These are phyloP conservation scores for Limanda limanda DNA, from an alignment of 2,113 vertebrate genomes.

Conservation along the genomic window DNA sequence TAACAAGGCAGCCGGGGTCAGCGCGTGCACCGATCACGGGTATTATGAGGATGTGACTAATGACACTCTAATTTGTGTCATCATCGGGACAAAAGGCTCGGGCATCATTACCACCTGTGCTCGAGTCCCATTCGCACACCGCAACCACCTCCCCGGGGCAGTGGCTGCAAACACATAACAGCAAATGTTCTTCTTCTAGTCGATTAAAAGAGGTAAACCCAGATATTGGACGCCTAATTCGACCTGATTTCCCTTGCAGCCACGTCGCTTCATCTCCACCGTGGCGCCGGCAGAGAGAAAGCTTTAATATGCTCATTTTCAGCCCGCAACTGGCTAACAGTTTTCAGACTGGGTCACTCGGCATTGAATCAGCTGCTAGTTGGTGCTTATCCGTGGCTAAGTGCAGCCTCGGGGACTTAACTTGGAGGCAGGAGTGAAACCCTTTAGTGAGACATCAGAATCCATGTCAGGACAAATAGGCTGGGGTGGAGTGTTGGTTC, in stretches of 20 bases:
- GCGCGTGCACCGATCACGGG: slow-evolving; percentile 6
- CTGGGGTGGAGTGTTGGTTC: slow-evolving; percentile 24
- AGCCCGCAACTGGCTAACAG: slow-evolving; percentile 52
- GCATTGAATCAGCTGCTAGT: slow-evolving; percentile 59
- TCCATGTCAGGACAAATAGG: slow-evolving; percentile 38
- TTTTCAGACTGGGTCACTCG: slow-evolving; percentile 60
- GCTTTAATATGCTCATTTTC: slow-evolving; percentile 63
- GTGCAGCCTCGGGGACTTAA: slow-evolving; percentile 41
- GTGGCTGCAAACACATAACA: slow-evolving; percentile 29
- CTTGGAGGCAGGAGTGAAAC: slow-evolving; percentile 35
- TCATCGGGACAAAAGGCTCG: slow-evolving; percentile 1
- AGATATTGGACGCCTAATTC: slow-evolving; percentile 45
- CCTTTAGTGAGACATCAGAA: slow-evolving; percentile 47
- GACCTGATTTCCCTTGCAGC: slow-evolving; percentile 44
- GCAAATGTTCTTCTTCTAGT: slow-evolving; percentile 21
- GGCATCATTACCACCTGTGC: slow-evolving; percentile 23
- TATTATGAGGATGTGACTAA: slow-evolving; percentile 19
- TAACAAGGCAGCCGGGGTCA: slow-evolving; percentile 15
- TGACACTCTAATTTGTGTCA: slow-evolving; percentile 29
- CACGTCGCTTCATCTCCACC: slow-evolving; percentile 29
- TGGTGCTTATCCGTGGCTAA: slow-evolving; percentile 43
- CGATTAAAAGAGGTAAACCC: slow-evolving; percentile 40
- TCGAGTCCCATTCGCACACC: background rate
- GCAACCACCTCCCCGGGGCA: background rate
- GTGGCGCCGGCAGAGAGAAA: slow-evolving; percentile 30